phyloP scores from a whole-genome alignment of 1,140 invertebrate genomes.

The Drosophila melanogaster region DNA sequence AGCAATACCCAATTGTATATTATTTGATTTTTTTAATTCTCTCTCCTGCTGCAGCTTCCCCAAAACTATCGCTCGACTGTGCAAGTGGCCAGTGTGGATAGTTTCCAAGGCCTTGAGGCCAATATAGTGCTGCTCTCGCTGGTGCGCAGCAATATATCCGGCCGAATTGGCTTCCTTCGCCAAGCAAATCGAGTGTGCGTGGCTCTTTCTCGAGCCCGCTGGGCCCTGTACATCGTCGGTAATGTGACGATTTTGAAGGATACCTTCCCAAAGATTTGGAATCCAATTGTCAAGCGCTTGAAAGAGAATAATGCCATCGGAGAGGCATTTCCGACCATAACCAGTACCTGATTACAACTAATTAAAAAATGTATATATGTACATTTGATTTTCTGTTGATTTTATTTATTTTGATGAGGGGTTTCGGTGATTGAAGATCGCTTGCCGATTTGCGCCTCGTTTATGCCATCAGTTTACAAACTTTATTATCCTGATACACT shows the following conservation, averaged over 20 bases:
- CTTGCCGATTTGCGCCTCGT: conserved; percentile 27
- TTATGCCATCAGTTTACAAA: conserved; percentile 12
- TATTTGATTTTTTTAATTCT: neutral
- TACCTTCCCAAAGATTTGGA: conserved; percentile 85
- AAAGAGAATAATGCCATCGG: conserved; percentile 45
- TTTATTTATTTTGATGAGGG: conserved; percentile 46
- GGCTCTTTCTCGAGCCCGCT: conserved; percentile 91
- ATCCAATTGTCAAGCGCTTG: conserved; percentile 82
- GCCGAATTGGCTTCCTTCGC: conserved; percentile 91
- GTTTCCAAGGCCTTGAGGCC: conserved; percentile 94
- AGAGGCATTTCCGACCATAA: conserved; percentile 40
- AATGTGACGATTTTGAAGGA: conserved; percentile 88
- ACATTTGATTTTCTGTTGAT: conserved; percentile 45
- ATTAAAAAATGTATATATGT: neutral
- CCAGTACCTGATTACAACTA: neutral
- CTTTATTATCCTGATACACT: conserved; percentile 1
- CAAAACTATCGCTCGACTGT: conserved; percentile 84
- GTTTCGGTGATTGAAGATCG: conserved; percentile 44
- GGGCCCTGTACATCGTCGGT: conserved; percentile 88
- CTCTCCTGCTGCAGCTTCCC: conserved; percentile 74
- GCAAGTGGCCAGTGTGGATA: conserved; percentile 90
- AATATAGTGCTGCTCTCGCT: conserved; percentile 93
- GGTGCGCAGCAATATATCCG: conserved; percentile 89
- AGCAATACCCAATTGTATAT: neutral
- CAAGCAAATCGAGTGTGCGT: conserved; percentile 93